Evolutionary conservation across 2,113 vertebrate genomes (phyloP).

Genomic region (Chiloscyllium plagiosum): DNA sequence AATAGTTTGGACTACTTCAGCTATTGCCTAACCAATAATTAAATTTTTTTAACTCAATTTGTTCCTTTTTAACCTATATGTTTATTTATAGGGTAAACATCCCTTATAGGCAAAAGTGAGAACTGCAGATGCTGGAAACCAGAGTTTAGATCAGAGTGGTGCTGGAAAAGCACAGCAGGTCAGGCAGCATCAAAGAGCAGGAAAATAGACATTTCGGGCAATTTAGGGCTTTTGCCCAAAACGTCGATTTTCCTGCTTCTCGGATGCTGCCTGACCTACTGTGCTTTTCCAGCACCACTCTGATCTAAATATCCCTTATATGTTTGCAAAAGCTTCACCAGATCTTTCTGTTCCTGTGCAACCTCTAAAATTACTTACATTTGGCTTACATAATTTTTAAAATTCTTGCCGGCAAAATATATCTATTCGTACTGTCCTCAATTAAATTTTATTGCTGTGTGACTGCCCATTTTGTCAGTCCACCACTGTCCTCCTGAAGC

Average conservation of each 20-base stretch:
- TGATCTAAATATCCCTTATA: neutral
- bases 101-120: no score
- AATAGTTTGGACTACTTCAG: neutral
- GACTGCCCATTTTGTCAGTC: neutral
- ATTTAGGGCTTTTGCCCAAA: no score
- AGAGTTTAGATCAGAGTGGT: no score
- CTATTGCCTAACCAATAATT: neutral
- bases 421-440: neutral
- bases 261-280: no score
- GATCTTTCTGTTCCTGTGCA: neutral
- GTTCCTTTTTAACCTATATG: neutral
- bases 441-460: neutral
- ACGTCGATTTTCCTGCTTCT: no score
- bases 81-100: neutral
- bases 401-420: neutral
- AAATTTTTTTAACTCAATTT: neutral
- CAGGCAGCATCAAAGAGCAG: no score
- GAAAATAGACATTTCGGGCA: no score
- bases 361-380: neutral
- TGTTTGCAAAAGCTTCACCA: neutral
- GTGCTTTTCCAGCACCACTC: no score
- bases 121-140: no score
- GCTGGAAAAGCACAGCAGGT: no score
- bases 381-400: neutral
- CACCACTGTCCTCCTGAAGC: neutral